These are phyloP conservation scores for Amazona guildingii DNA, from an alignment of 2,113 vertebrate species.

Conservation along the genomic window DNA sequence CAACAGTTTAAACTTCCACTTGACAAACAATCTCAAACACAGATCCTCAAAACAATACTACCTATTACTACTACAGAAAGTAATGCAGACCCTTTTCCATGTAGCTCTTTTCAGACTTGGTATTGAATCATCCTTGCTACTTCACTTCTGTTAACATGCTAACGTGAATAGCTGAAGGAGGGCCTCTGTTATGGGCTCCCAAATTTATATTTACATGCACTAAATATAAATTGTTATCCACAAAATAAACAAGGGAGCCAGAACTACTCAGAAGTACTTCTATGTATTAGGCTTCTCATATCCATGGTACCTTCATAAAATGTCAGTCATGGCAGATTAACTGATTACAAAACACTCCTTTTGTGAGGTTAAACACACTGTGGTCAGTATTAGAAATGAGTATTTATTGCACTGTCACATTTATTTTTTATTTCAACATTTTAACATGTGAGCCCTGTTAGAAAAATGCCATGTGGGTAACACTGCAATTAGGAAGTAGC, in stretches of 20 bases:
- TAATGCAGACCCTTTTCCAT: not conserved
- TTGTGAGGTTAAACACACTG: not conserved
- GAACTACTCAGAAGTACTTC: not conserved
- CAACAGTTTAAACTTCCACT: not conserved
- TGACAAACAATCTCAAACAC: not conserved
- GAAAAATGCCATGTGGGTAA: not conserved
- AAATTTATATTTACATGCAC: not conserved
- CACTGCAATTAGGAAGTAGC: not conserved
- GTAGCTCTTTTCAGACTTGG: not conserved
- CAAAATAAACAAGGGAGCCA: not conserved
- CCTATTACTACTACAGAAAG: not conserved
- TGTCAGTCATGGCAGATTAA: not conserved
- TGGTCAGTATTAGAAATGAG: not conserved
- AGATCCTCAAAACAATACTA: not conserved
- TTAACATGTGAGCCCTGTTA: not conserved
- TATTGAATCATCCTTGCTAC: not conserved
- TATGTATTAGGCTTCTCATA: not conserved
- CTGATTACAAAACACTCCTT: not conserved
- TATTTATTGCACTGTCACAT: not conserved
- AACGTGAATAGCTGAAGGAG: not conserved
- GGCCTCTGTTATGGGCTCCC: not conserved
- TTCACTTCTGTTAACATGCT: not conserved
- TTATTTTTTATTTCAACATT: not conserved
- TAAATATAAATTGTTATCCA: not conserved
- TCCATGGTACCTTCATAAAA: not conserved